Conservation (phyloP, 2,113 vertebrate species). For the Boulengeromyrus knoepffleri region DNA sequence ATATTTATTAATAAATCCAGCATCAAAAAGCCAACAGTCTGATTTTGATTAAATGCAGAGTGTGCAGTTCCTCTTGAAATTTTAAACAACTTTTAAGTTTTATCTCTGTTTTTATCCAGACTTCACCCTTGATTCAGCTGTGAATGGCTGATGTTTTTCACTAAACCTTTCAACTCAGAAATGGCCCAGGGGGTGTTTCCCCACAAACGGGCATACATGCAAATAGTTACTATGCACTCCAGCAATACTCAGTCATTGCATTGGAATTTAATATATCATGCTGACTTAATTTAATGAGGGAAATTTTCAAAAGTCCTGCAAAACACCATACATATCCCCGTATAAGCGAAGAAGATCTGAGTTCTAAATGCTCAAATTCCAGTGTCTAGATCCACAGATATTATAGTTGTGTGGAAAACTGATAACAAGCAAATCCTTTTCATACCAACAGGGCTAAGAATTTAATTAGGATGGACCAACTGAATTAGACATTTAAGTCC, state of each 20-base stretch:
- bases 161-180: not conserved
- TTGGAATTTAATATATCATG: not conserved
- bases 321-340: slow-evolving; percentile 27
- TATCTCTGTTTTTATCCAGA: not conserved
- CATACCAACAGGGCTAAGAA: slow-evolving; percentile 58
- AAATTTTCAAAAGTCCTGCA: not conserved
- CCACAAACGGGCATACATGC: not conserved
- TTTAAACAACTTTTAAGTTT: not conserved
- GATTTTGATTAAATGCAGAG: not conserved
- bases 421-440: slow-evolving; percentile 53
- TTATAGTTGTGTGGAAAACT: slow-evolving; percentile 45
- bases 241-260: not conserved
- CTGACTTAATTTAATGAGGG: not conserved
- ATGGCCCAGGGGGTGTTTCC: not conserved
- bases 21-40: not conserved
- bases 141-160: not conserved
- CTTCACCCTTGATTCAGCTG: not conserved
- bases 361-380: slow-evolving; percentile 44
- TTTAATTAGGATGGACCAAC: slow-evolving; percentile 59
- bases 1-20: not conserved
- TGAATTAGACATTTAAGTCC: slow-evolving; percentile 58
- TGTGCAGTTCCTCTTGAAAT: not conserved
- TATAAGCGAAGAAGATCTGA: slow-evolving; percentile 40
- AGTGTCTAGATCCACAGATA: slow-evolving; percentile 41
- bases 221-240: slow-evolving; percentile 1